Evolutionary conservation across 2,888 invertebrate genomes (phyloP), one percentile per base, ranked within the genome.

Genomic region (Troides helena): DNA sequence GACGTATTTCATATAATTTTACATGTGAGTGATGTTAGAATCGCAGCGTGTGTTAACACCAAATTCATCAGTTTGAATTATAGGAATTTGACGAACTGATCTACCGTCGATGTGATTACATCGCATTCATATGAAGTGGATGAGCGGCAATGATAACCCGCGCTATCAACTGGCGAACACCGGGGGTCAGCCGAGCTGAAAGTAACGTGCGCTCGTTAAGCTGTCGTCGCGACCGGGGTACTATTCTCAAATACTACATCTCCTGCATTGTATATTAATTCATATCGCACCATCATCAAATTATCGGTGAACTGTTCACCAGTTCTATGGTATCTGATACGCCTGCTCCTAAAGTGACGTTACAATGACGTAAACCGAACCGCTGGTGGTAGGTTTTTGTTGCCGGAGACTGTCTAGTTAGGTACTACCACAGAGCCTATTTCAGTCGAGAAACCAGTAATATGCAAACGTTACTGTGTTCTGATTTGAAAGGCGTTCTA

Each of bases 101-200:
- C 53, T 6, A 8, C 53, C 50, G 30, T 50, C 63, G 36, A 46
- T 58, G 59, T 25, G 62, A 63, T 56, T 62, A 46, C 62, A 43
- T 57, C 39, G 61, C 50, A 46, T 62, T 67, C 59, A 53, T 63
- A 39, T 59, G 59, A 63, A 70, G 50, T 21, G 43, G 59, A 46
- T 63, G 63, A 43, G 50, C 36, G 30, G 17, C 56, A 50, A 17
- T 57, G 72, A 72, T 72, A 70, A 70, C 68, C 68, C 66, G 65
- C 57, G 63, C 57, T 73, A 73, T 73, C 73, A 58, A 58, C 63
- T 65, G 69, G 62, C 56, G 59, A 62, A 67, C 69, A 56, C 70
- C 62, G 63, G 69, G 73, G 73, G 73, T 73, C 73, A 73, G 65
- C 43, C 50, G 61, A 50, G 67, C 70, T 56, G 56, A 25, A 61